A percentile compares a stretch with the other conserved stretches of the same genome.
Evolutionary conservation across 2,888 invertebrate genomes (phyloP).

Genomic region (Drosophila algonquin): DNA sequence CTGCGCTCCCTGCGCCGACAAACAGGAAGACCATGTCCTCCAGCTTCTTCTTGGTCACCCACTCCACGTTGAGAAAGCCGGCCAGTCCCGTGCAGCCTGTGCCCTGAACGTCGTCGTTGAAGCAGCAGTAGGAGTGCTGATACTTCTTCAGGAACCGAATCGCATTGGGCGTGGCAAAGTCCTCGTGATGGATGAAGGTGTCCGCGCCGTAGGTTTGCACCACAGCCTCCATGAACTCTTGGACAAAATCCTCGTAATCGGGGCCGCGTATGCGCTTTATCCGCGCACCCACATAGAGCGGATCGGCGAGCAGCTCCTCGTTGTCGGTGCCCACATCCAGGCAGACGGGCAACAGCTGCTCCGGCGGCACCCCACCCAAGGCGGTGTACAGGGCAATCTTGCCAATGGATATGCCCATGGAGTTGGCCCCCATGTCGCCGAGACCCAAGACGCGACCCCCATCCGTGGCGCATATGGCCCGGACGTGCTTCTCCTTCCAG

Average conservation of each 20-base stretch:
- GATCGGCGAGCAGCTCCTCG: conserved; percentile 36
- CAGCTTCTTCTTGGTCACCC: conserved; percentile 18
- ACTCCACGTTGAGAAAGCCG: conserved; percentile 33
- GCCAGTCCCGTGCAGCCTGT: conserved; percentile 41
- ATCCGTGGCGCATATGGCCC: conserved; percentile 49
- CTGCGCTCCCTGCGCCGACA: conserved; percentile 54
- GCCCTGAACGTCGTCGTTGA: conserved; percentile 58
- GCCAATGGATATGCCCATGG: conserved; percentile 55
- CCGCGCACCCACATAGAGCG: conserved; percentile 43
- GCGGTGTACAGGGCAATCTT: conserved; percentile 52
- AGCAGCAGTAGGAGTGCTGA: conserved; percentile 17
- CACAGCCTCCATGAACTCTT: conserved; percentile 40
- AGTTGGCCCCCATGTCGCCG: conserved; percentile 59
- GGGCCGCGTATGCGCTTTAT: conserved; percentile 25
- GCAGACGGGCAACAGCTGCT: conserved; percentile 40
- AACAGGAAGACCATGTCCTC: conserved; percentile 44
- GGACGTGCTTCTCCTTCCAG: conserved; percentile 26
- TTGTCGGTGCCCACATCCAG: conserved; percentile 58
- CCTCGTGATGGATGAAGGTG: conserved; percentile 54
- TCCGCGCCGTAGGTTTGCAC: conserved; percentile 19
- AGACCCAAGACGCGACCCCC: conserved; percentile 55
- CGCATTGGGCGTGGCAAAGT: conserved; percentile 52
- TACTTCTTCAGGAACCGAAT: conserved; percentile 35
- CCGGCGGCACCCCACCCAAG: conserved; percentile 40
- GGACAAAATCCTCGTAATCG: conserved; percentile 43